A percentile compares a stretch with the other conserved stretches of the same genome.
These are phyloP conservation scores for Hoplodrina ambigua DNA, from an alignment of 2,888 invertebrate species.

Conservation along the genomic window DNA sequence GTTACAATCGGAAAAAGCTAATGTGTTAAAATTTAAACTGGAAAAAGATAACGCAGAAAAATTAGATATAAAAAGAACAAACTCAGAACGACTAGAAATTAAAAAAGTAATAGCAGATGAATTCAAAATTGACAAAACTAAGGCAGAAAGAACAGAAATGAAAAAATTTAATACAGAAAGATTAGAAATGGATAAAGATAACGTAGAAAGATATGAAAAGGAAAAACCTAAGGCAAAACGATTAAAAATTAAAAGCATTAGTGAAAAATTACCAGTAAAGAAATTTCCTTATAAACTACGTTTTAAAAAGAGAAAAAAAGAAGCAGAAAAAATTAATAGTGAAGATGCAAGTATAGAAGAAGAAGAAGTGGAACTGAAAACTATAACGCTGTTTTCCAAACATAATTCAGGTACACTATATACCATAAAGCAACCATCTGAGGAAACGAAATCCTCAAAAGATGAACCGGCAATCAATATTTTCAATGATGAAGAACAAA, in stretches of 20 bases:
- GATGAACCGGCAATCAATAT: neutral
- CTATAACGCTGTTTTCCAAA: conserved; percentile 45
- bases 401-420: neutral
- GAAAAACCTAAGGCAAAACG: no score
- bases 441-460: neutral
- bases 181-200: no score
- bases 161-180: no score
- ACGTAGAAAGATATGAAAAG: no score
- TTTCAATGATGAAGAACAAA: neutral
- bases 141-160: neutral
- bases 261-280: no score
- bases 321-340: neutral
- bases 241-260: no score
- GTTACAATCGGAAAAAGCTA: neutral
- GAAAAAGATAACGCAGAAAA: neutral
- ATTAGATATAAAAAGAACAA: neutral
- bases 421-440: neutral
- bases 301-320: no score
- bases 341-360: neutral
- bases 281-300: no score
- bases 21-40: neutral
- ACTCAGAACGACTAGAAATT: conserved; percentile 7
- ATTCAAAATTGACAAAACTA: neutral
- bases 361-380: conserved; percentile 22
- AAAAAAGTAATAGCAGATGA: neutral